Evolutionary conservation across 2,113 vertebrate genomes (phyloP).

Genomic region (Sialia sialis): DNA sequence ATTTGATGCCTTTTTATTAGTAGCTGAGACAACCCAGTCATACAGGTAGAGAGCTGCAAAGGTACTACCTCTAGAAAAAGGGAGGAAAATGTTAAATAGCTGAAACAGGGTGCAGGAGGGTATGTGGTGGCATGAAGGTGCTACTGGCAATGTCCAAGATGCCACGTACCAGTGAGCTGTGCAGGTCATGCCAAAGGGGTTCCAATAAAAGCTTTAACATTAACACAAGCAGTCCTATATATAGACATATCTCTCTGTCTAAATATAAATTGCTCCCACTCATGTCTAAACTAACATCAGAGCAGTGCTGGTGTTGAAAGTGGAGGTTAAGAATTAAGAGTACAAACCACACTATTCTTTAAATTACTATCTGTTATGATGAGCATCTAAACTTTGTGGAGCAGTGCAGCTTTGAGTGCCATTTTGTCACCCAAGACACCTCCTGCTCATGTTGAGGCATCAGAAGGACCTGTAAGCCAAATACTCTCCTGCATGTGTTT

Average conservation of each 20-base stretch:
- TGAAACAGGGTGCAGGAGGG: background rate
- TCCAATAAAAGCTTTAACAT: background rate
- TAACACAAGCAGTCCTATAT: background rate
- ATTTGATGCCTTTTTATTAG: background rate
- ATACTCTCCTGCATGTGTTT: background rate
- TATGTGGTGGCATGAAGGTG: background rate
- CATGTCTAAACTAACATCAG: constrained; percentile 3
- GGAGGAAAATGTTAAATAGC: background rate
- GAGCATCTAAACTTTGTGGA: background rate
- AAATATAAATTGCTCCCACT: constrained; percentile 29
- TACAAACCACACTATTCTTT: background rate
- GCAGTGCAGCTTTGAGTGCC: background rate
- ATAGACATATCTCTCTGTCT: background rate
- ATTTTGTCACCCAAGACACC: background rate
- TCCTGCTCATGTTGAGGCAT: background rate
- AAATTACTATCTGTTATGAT: background rate
- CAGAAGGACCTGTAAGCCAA: background rate
- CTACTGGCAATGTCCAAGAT: background rate
- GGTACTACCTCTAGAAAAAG: background rate
- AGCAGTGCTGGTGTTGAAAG: background rate
- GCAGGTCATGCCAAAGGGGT: background rate
- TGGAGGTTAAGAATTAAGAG: background rate
- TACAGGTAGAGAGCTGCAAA: background rate
- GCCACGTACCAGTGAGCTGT: background rate
- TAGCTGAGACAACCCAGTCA: background rate